A percentile compares a stretch with the other conserved stretches of the same genome.
Conservation (phyloP, 2,113 vertebrate species). For the Pseudopodoces humilis region DNA sequence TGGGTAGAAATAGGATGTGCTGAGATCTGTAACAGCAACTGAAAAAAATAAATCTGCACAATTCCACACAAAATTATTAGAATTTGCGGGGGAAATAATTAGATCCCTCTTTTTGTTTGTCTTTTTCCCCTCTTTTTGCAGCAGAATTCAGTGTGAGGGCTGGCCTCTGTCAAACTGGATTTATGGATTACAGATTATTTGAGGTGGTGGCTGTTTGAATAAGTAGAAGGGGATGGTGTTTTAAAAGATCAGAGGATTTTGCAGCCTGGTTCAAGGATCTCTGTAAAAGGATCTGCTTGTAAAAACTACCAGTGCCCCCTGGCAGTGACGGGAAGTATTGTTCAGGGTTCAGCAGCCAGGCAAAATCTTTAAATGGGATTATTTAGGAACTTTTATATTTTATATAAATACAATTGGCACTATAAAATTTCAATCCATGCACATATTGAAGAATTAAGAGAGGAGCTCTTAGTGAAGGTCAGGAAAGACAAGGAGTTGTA, state of each 20-base stretch:
- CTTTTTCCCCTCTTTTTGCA: not conserved
- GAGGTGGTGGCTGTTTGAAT: not conserved
- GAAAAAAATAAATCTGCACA: no score
- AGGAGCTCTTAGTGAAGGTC: not conserved
- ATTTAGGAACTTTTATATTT: not conserved
- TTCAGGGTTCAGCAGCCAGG: not conserved
- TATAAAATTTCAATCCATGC: not conserved
- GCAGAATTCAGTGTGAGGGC: not conserved
- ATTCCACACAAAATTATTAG: not conserved
- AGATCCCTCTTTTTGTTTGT: not conserved
- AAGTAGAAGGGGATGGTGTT: rapidly evolving
- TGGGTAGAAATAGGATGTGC: not conserved
- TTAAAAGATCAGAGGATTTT: not conserved
- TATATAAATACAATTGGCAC: not conserved
- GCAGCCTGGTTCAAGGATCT: no score
- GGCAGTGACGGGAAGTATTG: not conserved
- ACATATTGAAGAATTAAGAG: not conserved
- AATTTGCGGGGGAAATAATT: not conserved
- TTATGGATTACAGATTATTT: not conserved
- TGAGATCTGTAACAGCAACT: not conserved
- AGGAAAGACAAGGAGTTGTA: rapidly evolving
- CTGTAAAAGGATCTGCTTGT: not conserved
- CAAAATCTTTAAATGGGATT: not conserved
- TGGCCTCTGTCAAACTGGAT: rapidly evolving
- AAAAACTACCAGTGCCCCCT: constrained; percentile 19